These are phyloP conservation scores for Apolygus lucorum DNA, from an alignment of 1,140 invertebrate species.

Conservation along the genomic window DNA sequence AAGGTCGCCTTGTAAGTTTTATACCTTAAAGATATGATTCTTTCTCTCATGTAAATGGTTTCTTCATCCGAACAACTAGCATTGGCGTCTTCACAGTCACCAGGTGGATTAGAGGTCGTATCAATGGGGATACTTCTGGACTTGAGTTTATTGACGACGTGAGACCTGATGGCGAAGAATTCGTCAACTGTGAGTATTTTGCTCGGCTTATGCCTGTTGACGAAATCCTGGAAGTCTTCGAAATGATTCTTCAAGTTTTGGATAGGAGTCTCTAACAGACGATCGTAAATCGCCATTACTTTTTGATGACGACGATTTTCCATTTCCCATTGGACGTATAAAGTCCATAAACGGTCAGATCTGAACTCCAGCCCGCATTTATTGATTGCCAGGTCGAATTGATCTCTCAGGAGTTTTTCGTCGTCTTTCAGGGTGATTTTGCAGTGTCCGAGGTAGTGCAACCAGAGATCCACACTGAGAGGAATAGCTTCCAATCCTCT, in stretches of 20 bases:
- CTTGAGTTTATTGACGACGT: conserved; percentile 50
- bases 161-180: conserved; percentile 65
- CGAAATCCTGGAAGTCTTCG: conserved; percentile 83
- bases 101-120: background rate
- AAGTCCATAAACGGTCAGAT: conserved; percentile 92
- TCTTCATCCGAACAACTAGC: background rate
- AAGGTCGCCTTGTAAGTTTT: background rate
- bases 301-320: conserved; percentile 65
- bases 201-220: conserved; percentile 69
- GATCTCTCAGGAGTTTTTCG: conserved; percentile 63
- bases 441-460: conserved; percentile 88
- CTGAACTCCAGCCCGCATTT: conserved; percentile 89
- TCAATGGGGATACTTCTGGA: background rate
- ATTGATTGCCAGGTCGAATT: conserved; percentile 78
- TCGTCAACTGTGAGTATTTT: conserved; percentile 71
- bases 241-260: conserved; percentile 88
- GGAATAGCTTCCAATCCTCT: conserved; percentile 90
- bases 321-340: conserved; percentile 88
- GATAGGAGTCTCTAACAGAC: conserved; percentile 77
- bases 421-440: conserved; percentile 67
- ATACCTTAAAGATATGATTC: background rate
- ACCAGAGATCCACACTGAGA: conserved; percentile 92
- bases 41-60: background rate
- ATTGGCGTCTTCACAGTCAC: background rate
- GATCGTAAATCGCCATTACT: conserved; percentile 78